Base-by-base conservation (phyloP, 2,797 vertebrate species). In the Okamejei kenojei region DNA sequence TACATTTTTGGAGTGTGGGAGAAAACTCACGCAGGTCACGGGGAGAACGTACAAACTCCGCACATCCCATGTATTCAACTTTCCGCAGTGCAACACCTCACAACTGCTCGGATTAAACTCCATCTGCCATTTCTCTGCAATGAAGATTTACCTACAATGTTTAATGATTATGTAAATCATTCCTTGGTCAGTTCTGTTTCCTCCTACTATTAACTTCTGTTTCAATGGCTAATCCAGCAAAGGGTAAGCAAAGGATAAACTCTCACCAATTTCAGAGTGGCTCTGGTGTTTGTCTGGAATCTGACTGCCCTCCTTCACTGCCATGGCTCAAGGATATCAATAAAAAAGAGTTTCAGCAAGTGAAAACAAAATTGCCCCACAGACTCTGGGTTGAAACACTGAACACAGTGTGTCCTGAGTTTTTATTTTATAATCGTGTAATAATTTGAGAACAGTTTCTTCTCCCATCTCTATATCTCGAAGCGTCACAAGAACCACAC, bases 401-500 rank as follows among this genome's bases (percentile, higher is more conserved):
- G 15, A 6, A 45, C 17, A 17, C 11, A 38, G 35, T 29, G 0
- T 58, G 71, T 76, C 35, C 35, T 23, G 19, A 8, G 45, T 93
- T 76, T 79, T 96, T 94, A 98, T 94, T 95, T 96, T 93, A 99
- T 96, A 93, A 99, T 95, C 7, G 98, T 99, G 95, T 97, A 99
- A 95, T 99, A 99, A 96, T 99, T 99, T 38, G 99, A 99, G 94
- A 98, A 97, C 45, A 99, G 97, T 93, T n/a, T 99, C 98, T 95
- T 99, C 98, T 81, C 97, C 98, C 94, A 94, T 94, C 38, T 94
- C 23, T 93, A 99, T 97, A 94, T 98, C 96, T 96, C 97, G 96
- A 77, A 99, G 96, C 0, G 98, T 95, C 1, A 99, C 96, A 13
- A 99, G 97, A 93, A 98, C 96, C 0, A 99, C 97, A 93, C 98